phyloP scores from a whole-genome alignment of 2,797 vertebrate species.

The Orientallactaga sibirica region DNA sequence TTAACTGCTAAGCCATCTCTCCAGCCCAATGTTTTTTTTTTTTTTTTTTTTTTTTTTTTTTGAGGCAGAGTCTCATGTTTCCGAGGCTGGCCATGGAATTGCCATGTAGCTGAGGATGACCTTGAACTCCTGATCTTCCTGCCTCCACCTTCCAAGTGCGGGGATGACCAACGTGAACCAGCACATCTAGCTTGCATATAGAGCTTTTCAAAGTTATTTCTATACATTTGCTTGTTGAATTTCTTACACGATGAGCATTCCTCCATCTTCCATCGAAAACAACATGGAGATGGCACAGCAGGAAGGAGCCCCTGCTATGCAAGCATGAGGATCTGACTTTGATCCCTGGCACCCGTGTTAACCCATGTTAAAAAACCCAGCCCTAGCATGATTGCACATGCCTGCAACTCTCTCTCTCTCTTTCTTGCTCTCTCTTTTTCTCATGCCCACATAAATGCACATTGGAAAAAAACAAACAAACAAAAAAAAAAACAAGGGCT shows the following conservation, averaged over 20 bases:
- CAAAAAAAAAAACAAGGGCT: no score
- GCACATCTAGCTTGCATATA: neutral
- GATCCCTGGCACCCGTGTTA: no score
- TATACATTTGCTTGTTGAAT: neutral
- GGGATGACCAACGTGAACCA: neutral
- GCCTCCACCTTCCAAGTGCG: neutral
- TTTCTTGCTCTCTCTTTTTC: no score
- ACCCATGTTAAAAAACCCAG: no score
- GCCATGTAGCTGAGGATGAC: neutral
- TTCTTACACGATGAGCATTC: neutral
- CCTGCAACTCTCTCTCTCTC: no score
- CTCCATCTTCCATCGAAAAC: slow-evolving; percentile 18
- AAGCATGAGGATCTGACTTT: no score
- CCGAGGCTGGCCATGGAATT: neutral
- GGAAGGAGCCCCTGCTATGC: no score
- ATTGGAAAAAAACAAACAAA: no score
- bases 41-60: neutral
- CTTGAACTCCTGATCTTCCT: neutral
- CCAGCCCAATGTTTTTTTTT: no score
- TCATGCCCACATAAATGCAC: no score
- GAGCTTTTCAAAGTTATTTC: neutral
- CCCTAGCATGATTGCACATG: no score
- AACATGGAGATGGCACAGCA: neutral
- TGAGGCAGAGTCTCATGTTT: neutral
- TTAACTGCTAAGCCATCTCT: no score